Evolutionary conservation across 1,140 invertebrate species (phyloP), one percentile per base, ranked within the genome.

Genomic region (Phenacoccus solenopsis): DNA sequence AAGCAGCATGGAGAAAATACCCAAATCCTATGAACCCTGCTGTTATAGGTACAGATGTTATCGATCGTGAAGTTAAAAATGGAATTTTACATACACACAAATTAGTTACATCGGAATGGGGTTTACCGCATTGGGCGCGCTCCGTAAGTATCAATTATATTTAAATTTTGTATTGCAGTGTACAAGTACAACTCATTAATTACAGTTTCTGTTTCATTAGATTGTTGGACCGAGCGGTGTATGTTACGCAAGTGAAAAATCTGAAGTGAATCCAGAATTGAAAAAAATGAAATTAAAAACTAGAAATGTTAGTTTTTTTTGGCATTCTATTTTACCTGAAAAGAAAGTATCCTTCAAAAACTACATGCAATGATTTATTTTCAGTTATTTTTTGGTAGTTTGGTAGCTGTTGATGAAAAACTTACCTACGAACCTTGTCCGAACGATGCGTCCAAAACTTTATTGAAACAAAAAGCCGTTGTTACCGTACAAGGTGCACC

Each of bases 11-110:
- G 88, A 84, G 93, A 74, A 99, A 99, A 82, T 99, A 99, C 81
- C 97, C 97, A n/a, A 99, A 99, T 82, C 97, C 97, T 22, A 91
- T 97, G 83, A 98, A 96, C 78, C 88, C 93, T 59, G 89, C 91
- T 64, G 94, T 99, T 13, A 87, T 94, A 73, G 95, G 93, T 1
- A 94, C 95, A 24, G 97, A 99, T 83, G 94, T 98, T 9, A 86
- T 99, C 13, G 93, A 98, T 75, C 85, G 97, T 70, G 85, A 86
- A 80, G 87, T 99, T 10, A 85, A 89, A 21, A 79, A 89, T 76
- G 94, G 96, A 70, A 86, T 94, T 57, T 81, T 98, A 64, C 86
- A 90, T 76, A 92, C 93, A 35, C 94, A 98, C 77, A 85, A 96
- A 75, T 82, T 99, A 24, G 90, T 99, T 72, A 93, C 91, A 76